Conservation (phyloP, 2,888 invertebrate genomes). For the Limnephilus rhombicus region DNA sequence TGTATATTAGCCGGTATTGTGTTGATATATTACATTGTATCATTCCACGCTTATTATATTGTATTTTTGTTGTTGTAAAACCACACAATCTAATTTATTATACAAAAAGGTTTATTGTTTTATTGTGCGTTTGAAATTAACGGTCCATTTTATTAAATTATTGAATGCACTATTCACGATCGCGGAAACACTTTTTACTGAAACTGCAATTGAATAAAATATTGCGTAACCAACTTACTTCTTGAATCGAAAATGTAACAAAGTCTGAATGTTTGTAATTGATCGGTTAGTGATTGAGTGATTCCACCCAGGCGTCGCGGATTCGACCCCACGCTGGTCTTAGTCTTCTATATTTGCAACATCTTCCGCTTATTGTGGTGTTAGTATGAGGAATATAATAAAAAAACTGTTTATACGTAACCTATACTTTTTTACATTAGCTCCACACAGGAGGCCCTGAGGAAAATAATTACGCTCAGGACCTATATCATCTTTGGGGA, state of each 20-base stretch:
- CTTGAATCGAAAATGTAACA: not conserved
- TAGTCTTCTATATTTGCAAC: no score
- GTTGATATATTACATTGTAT: no score
- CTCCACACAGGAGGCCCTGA: no score
- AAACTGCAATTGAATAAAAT: not conserved
- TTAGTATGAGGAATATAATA: no score
- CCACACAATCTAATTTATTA: not conserved
- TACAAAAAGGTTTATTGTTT: conserved; percentile 4
- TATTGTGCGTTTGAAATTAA: not conserved
- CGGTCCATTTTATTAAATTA: not conserved
- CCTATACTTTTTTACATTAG: no score
- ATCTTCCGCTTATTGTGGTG: no score
- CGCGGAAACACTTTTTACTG: not conserved
- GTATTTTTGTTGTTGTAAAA: not conserved
- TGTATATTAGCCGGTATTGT: no score
- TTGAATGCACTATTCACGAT: not conserved
- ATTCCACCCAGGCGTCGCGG: not conserved
- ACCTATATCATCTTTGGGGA: no score
- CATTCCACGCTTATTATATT: not conserved
- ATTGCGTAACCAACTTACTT: not conserved
- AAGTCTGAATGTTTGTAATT: not conserved
- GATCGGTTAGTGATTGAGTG: not conserved
- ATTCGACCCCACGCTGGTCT: not conserved
- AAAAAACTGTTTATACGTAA: no score
- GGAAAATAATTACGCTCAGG: no score